These are phyloP conservation scores for Drymonia ruficornis DNA, from an alignment of 2,888 invertebrate genomes.

Conservation along the genomic window DNA sequence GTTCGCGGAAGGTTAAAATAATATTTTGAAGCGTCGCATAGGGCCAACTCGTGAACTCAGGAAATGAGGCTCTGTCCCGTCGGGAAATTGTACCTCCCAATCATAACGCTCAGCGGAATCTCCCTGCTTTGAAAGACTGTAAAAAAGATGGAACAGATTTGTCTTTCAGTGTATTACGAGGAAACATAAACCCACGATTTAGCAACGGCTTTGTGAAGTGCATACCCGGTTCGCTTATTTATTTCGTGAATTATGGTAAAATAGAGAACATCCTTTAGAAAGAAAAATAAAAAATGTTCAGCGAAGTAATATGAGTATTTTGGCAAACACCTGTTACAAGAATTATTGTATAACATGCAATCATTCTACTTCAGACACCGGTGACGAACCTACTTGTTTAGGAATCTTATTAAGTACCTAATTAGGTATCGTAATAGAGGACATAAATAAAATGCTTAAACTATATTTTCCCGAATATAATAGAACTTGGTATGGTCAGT, in stretches of 20 bases:
- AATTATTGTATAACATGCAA: no score
- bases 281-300: no score
- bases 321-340: background rate
- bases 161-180: constrained; percentile 67
- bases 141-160: constrained; percentile 73
- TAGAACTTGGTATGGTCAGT: no score
- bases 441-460: no score
- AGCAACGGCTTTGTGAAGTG: constrained; percentile 29
- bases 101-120: constrained; percentile 77
- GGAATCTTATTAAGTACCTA: no score
- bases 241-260: background rate
- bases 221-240: background rate
- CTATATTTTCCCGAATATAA: no score
- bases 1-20: constrained; percentile 78
- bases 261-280: background rate
- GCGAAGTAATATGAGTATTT: no score
- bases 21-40: constrained; percentile 73
- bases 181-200: constrained; percentile 47
- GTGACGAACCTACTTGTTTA: no score
- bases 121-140: constrained; percentile 71
- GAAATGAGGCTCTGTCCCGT: constrained; percentile 80
- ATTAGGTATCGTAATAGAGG: no score
- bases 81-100: constrained; percentile 81
- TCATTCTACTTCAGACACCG: no score
- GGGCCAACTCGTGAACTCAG: constrained; percentile 65